Evolutionary conservation across 1,140 invertebrate genomes (phyloP), one percentile per base, ranked within the genome.

Genomic region (Drosophila pachea): DNA sequence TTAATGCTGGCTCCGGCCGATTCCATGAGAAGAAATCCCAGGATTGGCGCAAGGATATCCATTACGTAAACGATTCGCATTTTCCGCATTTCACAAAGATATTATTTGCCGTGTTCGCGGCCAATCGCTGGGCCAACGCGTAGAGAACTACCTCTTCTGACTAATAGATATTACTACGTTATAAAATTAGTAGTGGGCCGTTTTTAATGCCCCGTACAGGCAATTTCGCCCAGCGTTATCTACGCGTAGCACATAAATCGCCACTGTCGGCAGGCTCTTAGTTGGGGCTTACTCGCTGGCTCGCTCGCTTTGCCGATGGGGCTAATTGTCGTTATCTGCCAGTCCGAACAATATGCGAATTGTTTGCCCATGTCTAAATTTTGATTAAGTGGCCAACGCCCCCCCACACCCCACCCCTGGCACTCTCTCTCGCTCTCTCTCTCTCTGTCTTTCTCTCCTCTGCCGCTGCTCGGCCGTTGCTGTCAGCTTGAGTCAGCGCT

Each of bases 121-220:
- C 81, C 77, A 70, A 42, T 60, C 81, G 71, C 61, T 71, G 61
- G 81, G 81, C 81, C 76, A 69, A 60, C 68, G 62, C 68, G 53
- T 60, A 40, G 40, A 43, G n/a, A 12, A 74, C 53, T 68, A 86
- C 81, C 43, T 42, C 40, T 69, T 74, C 79, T 73, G 68, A 54
- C 67, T 79, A 86, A 79, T 86, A 86, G 76, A 68, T 86, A 86
- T 81, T 86, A 81, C 79, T 74, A 86, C 81, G 67, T 86, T 86
- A 77, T 86, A 86, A 77, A 86, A 77, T 86, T 76, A 86, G 81
- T 86, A 77, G 77, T 73, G 82, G 62, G 70, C 67, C 56, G 82
- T 76, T 82, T 84, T 82, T 86, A 86, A 86, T 69, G 68, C 81
- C 22, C 74, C 76, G 79, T 84, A 78, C 66, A 75, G 76, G 47